These are phyloP conservation scores for Hydractinia symbiolongicarpus DNA, from an alignment of 30 jellyfish, hydroid and myxozoan genomes.

Conservation along the genomic window DNA sequence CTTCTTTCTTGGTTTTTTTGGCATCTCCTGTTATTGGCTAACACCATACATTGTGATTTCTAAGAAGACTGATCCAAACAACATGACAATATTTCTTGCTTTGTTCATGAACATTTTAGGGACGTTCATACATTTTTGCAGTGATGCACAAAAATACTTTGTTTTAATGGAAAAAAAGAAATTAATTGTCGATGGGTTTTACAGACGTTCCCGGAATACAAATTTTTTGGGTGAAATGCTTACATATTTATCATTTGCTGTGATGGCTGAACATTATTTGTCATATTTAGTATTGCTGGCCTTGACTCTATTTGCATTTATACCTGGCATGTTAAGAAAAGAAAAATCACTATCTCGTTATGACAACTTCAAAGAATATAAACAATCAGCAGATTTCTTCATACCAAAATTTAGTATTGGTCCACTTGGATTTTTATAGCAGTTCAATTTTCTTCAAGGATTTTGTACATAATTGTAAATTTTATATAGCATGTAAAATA, in stretches of 20 bases:
- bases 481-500: too few species aligned
- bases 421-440: too few species aligned
- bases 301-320: constrained; percentile 32
- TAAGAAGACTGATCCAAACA: constrained; percentile 38
- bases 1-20: constrained; percentile 52
- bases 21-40: constrained; percentile 47
- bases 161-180: constrained; percentile 46
- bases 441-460: too few species aligned
- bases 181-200: constrained; percentile 61
- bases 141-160: constrained; percentile 63
- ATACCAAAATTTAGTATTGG: constrained; percentile 39
- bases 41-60: constrained; percentile 36
- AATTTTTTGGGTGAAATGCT: constrained; percentile 67
- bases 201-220: constrained; percentile 45
- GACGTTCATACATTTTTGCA: constrained; percentile 49
- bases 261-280: constrained; percentile 56
- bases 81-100: constrained; percentile 27
- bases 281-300: constrained; percentile 31
- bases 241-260: constrained; percentile 56
- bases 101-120: constrained; percentile 47
- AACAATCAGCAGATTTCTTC: constrained; percentile 38
- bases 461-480: too few species aligned
- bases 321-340: constrained; percentile 65
- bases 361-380: constrained; percentile 41
- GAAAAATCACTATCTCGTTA: constrained; percentile 59